These are phyloP conservation scores for Brassicogethes aeneus DNA, from an alignment of 2,888 invertebrate species.

Conservation along the genomic window DNA sequence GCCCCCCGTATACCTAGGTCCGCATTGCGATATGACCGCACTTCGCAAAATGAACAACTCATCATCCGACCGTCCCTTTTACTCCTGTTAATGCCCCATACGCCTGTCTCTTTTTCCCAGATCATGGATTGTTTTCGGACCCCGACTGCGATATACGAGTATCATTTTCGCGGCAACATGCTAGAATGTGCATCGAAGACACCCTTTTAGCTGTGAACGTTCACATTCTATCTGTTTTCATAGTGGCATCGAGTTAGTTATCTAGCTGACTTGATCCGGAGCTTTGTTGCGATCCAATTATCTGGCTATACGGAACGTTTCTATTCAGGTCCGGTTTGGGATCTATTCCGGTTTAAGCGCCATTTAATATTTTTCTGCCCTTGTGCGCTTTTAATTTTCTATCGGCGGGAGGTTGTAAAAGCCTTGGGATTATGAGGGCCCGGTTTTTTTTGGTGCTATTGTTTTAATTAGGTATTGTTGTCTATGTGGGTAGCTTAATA, in stretches of 20 bases:
- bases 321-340: conserved; percentile 37
- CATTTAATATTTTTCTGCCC: conserved; percentile 25
- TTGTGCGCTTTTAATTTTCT: neutral
- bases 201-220: conserved; percentile 13
- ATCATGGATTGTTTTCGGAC: conserved; percentile 38
- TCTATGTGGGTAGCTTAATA: neutral
- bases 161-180: conserved; percentile 30
- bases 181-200: conserved; percentile 27
- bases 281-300: conserved; percentile 41
- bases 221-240: conserved; percentile 34
- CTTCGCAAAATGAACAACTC: conserved; percentile 40
- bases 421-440: neutral
- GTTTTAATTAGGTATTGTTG: neutral
- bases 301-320: conserved; percentile 41
- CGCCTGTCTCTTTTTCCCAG: conserved; percentile 21
- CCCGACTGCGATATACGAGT: conserved; percentile 33
- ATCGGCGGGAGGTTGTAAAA: neutral
- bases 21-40: conserved; percentile 40
- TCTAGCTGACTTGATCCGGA: conserved; percentile 40
- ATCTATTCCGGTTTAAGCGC: conserved; percentile 32
- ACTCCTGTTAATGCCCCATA: conserved; percentile 18
- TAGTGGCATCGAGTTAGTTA: conserved; percentile 37
- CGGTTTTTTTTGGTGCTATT: neutral
- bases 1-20: conserved; percentile 27
- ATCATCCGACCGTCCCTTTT: conserved; percentile 32